A percentile compares a stretch with the other conserved stretches of the same genome.
phyloP scores from a whole-genome alignment of 2,797 vertebrate genomes.

The Carduelis carduelis region DNA sequence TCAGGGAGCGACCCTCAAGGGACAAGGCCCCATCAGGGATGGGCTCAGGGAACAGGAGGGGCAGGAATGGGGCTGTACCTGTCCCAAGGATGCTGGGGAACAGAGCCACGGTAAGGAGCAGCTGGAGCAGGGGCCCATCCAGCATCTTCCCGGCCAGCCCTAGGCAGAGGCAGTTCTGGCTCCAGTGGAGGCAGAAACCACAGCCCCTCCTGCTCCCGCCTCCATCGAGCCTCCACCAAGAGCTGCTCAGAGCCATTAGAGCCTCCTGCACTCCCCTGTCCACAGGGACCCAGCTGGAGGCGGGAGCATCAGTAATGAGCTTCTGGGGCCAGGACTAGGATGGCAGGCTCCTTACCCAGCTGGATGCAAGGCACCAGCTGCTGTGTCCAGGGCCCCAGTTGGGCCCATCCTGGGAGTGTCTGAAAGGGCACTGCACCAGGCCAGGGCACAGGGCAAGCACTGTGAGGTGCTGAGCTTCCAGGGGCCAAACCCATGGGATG shows the following conservation, averaged over 20 bases:
- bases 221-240: constrained; percentile 52
- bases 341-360: accelerated
- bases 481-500: not conserved
- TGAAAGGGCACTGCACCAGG: accelerated
- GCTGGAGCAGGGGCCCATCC: constrained; percentile 1
- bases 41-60: not conserved
- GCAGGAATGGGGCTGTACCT: not conserved
- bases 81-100: constrained; percentile 11
- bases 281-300: not conserved
- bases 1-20: accelerated
- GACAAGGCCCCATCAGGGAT: not conserved
- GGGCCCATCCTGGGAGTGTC: accelerated
- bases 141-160: constrained; percentile 43
- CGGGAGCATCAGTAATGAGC: constrained; percentile 5
- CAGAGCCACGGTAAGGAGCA: not conserved
- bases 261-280: constrained; percentile 34
- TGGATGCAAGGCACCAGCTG: accelerated
- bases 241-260: constrained; percentile 58
- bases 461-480: accelerated
- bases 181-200: constrained; percentile 50
- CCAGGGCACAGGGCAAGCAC: accelerated
- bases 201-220: constrained; percentile 66
- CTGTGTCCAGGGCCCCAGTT: accelerated
- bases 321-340: not conserved
- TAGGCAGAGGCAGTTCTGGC: constrained; percentile 34